A percentile compares a stretch with the other conserved stretches of the same genome.
Evolutionary conservation across 2,888 invertebrate genomes (phyloP).

Genomic region (Anthrax anthrax): DNA sequence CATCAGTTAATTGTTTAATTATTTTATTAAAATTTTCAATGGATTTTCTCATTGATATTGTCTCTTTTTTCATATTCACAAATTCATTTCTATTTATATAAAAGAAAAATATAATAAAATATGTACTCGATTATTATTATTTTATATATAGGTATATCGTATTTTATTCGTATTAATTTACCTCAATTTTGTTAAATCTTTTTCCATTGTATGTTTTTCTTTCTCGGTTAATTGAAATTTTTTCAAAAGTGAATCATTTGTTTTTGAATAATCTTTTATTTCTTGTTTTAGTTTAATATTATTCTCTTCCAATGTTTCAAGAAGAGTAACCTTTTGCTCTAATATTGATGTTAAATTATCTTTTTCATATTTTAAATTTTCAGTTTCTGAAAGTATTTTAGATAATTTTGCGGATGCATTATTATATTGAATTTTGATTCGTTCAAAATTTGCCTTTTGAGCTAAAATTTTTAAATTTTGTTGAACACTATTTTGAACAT

Average conservation of each 20-base stretch:
- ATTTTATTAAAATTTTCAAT: constrained; percentile 16
- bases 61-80: constrained; percentile 27
- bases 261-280: constrained; percentile 24
- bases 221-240: constrained; percentile 25
- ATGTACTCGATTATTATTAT: too few species aligned
- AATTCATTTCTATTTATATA: constrained; percentile 7
- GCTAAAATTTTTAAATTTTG: constrained; percentile 32
- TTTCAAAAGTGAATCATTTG: constrained; percentile 25
- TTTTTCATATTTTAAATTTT: constrained; percentile 26
- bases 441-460: constrained; percentile 27
- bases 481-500: constrained; percentile 27
- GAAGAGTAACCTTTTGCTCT: constrained; percentile 23
- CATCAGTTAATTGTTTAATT: not conserved
- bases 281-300: constrained; percentile 25
- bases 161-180: too few species aligned
- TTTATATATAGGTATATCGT: too few species aligned
- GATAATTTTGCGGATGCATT: constrained; percentile 27
- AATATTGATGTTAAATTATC: constrained; percentile 27
- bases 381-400: constrained; percentile 27
- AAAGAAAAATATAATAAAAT: not conserved
- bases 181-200: constrained; percentile 26
- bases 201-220: constrained; percentile 21
- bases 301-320: constrained; percentile 19
- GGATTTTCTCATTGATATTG: constrained; percentile 26
- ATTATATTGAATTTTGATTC: constrained; percentile 26